Evolutionary conservation across 2,113 vertebrate genomes (phyloP).

Genomic region (Rhinoderma darwinii): DNA sequence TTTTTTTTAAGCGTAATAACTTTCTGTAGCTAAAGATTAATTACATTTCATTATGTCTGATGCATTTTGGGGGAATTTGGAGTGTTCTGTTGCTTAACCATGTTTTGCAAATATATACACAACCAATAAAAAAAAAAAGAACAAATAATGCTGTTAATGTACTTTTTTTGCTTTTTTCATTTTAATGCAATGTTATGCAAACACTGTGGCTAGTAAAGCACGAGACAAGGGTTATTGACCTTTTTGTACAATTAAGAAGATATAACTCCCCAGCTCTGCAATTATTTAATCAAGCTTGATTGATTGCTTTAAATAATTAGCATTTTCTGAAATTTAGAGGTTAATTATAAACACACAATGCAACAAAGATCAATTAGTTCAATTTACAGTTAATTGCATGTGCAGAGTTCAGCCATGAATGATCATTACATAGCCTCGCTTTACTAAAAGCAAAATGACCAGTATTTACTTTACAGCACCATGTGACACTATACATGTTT

Average conservation of each 20-base stretch:
- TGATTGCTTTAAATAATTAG: constrained; percentile 34
- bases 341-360: constrained; percentile 51
- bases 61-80: neutral
- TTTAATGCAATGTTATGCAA: neutral
- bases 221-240: constrained; percentile 15
- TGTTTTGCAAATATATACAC: neutral
- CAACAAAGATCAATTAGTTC: constrained; percentile 37
- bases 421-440: neutral
- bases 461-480: neutral
- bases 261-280: neutral
- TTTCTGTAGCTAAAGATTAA: neutral
- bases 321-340: constrained; percentile 35
- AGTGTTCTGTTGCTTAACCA: neutral
- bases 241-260: constrained; percentile 17
- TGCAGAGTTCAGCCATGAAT: neutral
- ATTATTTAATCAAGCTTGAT: constrained; percentile 24
- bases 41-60: neutral
- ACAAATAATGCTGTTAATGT: neutral
- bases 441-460: neutral
- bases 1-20: neutral
- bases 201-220: neutral
- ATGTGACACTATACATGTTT: neutral
- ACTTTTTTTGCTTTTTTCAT: neutral
- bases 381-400: constrained; percentile 35
- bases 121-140: neutral